phyloP scores from a whole-genome alignment of 2,888 invertebrate genomes.

The Willowsia nigromaculata region DNA sequence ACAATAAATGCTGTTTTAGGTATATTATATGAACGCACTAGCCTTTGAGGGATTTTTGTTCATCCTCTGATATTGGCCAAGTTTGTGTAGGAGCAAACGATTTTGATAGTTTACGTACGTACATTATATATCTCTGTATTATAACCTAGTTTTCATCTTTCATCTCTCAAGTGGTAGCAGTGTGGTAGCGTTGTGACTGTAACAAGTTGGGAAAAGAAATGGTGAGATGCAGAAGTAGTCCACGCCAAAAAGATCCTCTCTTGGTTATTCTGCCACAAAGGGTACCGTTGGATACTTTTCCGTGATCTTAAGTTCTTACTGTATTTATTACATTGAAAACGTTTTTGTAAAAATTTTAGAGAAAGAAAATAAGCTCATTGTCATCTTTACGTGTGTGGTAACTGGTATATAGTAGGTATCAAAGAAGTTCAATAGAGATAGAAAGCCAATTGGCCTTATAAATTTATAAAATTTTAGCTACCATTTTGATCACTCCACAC shows the following conservation, averaged over 20 bases:
- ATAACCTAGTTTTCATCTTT: constrained; percentile 14
- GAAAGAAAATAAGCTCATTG: not conserved
- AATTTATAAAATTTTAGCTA: too few species aligned
- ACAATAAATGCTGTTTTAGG: constrained; percentile 1
- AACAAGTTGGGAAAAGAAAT: constrained; percentile 7
- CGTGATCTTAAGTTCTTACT: not conserved
- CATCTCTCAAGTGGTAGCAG: constrained; percentile 3
- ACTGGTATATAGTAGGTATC: too few species aligned
- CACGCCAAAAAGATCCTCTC: constrained; percentile 18
- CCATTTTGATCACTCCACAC: too few species aligned
- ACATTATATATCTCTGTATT: not conserved
- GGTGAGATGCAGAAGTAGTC: not conserved
- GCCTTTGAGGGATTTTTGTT: not conserved
- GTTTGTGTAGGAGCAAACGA: not conserved
- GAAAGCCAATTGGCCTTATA: too few species aligned
- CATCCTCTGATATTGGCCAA: not conserved
- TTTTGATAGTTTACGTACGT: not conserved
- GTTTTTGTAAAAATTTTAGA: not conserved
- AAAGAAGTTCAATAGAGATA: too few species aligned
- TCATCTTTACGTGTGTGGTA: not conserved
- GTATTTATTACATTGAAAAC: not conserved
- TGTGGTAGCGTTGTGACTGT: constrained; percentile 7
- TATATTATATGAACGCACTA: not conserved
- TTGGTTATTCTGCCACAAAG: not conserved
- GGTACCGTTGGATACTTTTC: not conserved